A percentile compares a stretch with the other conserved stretches of the same genome.
Conservation (phyloP, 2,888 invertebrate genomes). For the Candidula unifasciata region DNA sequence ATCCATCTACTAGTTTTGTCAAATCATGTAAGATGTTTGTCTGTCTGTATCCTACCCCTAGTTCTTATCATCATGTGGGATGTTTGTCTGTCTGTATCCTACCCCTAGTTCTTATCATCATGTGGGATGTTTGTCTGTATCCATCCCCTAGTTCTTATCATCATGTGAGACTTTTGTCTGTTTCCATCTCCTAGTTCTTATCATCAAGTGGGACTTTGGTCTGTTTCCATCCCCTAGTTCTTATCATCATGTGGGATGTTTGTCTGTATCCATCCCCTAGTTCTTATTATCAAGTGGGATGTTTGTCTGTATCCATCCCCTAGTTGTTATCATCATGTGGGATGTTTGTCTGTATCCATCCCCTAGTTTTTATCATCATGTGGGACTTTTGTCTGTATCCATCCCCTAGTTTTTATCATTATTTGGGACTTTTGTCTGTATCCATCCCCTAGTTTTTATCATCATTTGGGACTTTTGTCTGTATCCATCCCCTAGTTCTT, state of each 20-base stretch:
- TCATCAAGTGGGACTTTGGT: no score
- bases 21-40: not conserved
- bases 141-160: not conserved
- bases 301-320: not conserved
- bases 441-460: not conserved
- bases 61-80: no score
- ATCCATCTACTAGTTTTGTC: not conserved
- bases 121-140: not conserved
- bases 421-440: not conserved
- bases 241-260: not conserved
- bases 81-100: no score
- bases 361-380: not conserved
- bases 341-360: not conserved
- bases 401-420: not conserved
- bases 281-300: not conserved
- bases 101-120: no score
- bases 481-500: not conserved
- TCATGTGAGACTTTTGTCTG: not conserved
- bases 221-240: not conserved
- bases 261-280: not conserved
- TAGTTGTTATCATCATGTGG: not conserved
- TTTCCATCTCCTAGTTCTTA: no score
- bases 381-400: not conserved
- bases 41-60: no score
- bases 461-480: not conserved